Evolutionary conservation across 2,888 invertebrate genomes (phyloP), one percentile per base, ranked within the genome.

Genomic region (Cerastis leucographa): DNA sequence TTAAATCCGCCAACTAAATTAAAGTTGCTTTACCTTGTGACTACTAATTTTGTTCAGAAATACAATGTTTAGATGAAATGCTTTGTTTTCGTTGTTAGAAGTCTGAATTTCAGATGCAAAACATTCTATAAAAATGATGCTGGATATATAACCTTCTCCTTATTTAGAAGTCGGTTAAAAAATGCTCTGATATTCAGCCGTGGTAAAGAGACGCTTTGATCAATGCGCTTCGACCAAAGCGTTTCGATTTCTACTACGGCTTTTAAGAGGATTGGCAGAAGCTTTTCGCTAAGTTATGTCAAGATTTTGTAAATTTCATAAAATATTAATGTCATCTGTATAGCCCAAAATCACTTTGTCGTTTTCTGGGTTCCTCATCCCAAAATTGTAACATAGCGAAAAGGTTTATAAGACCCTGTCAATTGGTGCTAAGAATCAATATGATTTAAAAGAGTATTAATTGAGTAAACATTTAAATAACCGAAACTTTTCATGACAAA

Each of bases 41-140:
- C 71, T 85, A 84, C 85, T 81, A 81, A 85, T 85, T 77, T 73
- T 76, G 77, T 75, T 75, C 49, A 29, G 65, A 51, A 66, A 81
- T 79, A 68, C 51, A 62, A 62, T 62, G 76, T 61, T 70, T 35
- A n/a, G 14, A 35, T 74, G 22, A 42, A 78, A 54, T 22, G 35
- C 35, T 29, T 56, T 35, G 35, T 29, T 67, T 80, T 51, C 25
- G n/a, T 44, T 35, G 19, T 17, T 69, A 19, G 2, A 7, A 0
- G 9, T 44, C 29, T 61, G 19, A 51, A 44, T 59, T 79, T 35
- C 17, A 44, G 17, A 25, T 40, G 25, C 17, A 62, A 29, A 44
- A 64, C 2, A n/a, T 19, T 56, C 12, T 56, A 25, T n/a, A 25
- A 12, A 25, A 25, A 25, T 35, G 35, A 35, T 35, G 35, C 35